Base-by-base conservation (phyloP, 2,888 invertebrate species). In the Germaria angustata region DNA sequence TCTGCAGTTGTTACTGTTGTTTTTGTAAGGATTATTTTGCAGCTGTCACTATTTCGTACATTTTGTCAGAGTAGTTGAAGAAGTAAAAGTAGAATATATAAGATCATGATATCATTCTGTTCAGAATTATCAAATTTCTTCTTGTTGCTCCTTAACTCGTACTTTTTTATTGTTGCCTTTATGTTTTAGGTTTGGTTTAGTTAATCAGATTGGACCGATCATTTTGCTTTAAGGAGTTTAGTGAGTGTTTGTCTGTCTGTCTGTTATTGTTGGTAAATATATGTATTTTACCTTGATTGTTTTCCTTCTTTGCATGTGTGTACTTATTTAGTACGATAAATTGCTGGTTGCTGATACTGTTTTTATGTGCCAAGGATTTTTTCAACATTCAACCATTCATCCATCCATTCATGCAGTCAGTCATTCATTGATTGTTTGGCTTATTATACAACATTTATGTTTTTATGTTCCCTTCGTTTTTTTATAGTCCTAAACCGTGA, bases 11-110 rank as follows among this genome's bases (percentile, higher is more conserved):
- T n/a, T n/a, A n/a, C 22, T 68, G 49, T 57, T 76, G 59, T 66
- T 73, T 51, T 68, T 80, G 66, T 73, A 80, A 80, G 72, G 77
- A 78, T 69, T 81, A 87, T 86, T 87, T 89, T 89, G 89, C 89
- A 89, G 89, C 89, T 89, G 89, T 88, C 88, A 87, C 85, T 88
- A 85, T 88, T 88, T 87, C 53, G 69, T 63, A 69, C 32, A 44
- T 41, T 69, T 69, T 61, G 69, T 24, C 68, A 61, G 61, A 34
- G 28, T 13, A 20, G 32, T 28, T 15, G 59, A 20, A 76, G 59
- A 69, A 69, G 68, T 69, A 77, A 77, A 77, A 77, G 77, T 61
- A 77, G 53, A 77, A 77, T 77, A 51, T 24, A 68, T 57, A 61
- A 59, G 61, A 57, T 79, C 78, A 72, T 72, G 79, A 79, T 79